A percentile compares a stretch with the other conserved stretches of the same genome.
phyloP scores from a whole-genome alignment of 2,113 vertebrate genomes.

The Brevimyrus niger region DNA sequence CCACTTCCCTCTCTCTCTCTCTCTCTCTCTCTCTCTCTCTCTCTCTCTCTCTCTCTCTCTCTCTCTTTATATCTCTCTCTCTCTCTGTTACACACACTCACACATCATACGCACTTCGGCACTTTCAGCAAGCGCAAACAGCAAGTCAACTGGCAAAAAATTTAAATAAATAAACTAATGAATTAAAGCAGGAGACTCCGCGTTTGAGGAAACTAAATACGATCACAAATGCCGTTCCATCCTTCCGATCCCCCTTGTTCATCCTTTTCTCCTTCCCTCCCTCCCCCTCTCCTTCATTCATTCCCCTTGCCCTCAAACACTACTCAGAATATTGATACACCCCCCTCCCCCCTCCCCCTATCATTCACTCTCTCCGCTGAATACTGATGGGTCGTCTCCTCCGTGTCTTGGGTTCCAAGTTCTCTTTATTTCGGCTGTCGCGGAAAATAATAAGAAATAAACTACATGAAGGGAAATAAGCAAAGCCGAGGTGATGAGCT shows the following conservation, averaged over 20 bases:
- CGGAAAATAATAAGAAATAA: slow-evolving; percentile 25
- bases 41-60: background rate
- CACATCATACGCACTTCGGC: background rate
- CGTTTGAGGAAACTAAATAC: background rate
- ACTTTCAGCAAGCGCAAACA: background rate
- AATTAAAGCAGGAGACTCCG: slow-evolving; percentile 8
- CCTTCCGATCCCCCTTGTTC: slow-evolving; percentile 37
- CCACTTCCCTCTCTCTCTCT: slow-evolving; percentile 28
- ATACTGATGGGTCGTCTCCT: slow-evolving; percentile 75
- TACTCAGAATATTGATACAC: slow-evolving; percentile 79
- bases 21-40: slow-evolving; percentile 18
- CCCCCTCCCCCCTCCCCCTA: slow-evolving; percentile 60
- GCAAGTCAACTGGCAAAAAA: background rate
- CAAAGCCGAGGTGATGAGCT: slow-evolving; percentile 65
- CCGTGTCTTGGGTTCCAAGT: slow-evolving; percentile 71
- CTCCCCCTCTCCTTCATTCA: slow-evolving; percentile 59
- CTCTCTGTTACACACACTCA: slow-evolving; percentile 24
- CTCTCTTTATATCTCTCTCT: slow-evolving; percentile 11
- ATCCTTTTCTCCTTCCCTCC: slow-evolving; percentile 28
- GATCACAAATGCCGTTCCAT: slow-evolving; percentile 27
- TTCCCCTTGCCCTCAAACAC: slow-evolving; percentile 73
- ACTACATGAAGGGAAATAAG: slow-evolving; percentile 48
- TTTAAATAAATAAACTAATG: background rate
- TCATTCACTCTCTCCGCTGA: slow-evolving; percentile 73
- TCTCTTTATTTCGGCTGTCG: slow-evolving; percentile 44